Base-by-base conservation (phyloP, 1,140 invertebrate genomes). In the Forficula auricularia region DNA sequence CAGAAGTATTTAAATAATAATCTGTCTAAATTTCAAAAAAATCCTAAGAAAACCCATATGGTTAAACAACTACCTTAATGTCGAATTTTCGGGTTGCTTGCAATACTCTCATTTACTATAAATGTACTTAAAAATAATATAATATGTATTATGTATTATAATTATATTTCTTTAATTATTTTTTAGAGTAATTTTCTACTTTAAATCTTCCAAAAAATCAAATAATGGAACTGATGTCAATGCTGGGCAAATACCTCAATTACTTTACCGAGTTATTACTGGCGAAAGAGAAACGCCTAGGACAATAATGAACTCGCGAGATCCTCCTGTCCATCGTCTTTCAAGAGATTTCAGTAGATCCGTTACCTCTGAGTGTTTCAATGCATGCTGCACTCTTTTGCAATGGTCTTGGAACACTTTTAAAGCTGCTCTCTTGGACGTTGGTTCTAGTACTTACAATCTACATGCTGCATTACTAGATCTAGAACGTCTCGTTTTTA, bases 211-310 rank as follows among this genome's bases (percentile, higher is more conserved):
- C 0, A 91, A 90, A 55, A 87, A 90, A 61, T 94, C 92, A 0
- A 98, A 97, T 57, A 98, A 98, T 62, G 92, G 92, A n/a, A 97
- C 92, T 1, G 91, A 98, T 57, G 86, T 96, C 0, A 95, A 94
- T 59, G 89, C 88, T 1, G 94, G 94, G 1, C 94, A 98, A 64
- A 92, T 98, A 53, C 92, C 94, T 1, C 86, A 89, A 54, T 65
- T 98, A 8, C 61, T 96, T 0, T 98, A 96, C 61, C 73, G 79
- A 30, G 69, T 83, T n/a, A 66, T 78, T 3, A 73, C 75, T 10
- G 71, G 72, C 13, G 81, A 84, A 54, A 74, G 68, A 50, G 68
- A 73, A 44, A 64, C 71, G 30, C 62, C 70, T 6, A 4, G 22
- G 10, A 27, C 22, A 27, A 10, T 27, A 27, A 27, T 6, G 4